A percentile compares a stretch with the other conserved stretches of the same genome.
Conservation (phyloP, 1,140 invertebrate genomes). For the Drosophila mayri region DNA sequence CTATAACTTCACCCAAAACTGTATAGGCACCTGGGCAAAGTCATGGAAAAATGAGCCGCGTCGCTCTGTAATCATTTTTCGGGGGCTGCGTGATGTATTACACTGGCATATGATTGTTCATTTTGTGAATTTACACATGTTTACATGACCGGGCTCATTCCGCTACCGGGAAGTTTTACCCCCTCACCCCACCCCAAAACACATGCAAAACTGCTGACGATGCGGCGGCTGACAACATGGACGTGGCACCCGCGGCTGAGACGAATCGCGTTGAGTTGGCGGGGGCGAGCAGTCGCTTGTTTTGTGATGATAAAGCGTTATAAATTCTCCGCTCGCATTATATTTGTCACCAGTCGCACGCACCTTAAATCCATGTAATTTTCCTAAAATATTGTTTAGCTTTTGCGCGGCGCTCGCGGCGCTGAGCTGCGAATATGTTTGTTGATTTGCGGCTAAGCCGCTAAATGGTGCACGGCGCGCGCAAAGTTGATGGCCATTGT, state of each 20-base stretch:
- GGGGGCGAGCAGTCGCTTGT: constrained; percentile 34
- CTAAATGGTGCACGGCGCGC: constrained; percentile 46
- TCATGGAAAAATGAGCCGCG: constrained; percentile 57
- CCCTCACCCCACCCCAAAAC: neutral
- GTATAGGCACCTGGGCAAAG: constrained; percentile 19
- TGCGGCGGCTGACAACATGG: constrained; percentile 12
- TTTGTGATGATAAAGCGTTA: constrained; percentile 76
- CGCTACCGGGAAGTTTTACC: constrained; percentile 1
- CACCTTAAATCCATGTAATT: constrained; percentile 78
- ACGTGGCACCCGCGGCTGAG: neutral
- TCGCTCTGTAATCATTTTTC: constrained; percentile 60
- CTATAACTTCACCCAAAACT: neutral
- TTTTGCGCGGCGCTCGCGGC: constrained; percentile 38
- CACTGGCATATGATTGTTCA: constrained; percentile 78
- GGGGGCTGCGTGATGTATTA: constrained; percentile 74
- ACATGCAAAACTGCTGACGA: constrained; percentile 56
- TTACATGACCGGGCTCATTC: constrained; percentile 55
- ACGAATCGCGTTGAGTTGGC: neutral
- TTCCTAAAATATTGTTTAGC: constrained; percentile 76
- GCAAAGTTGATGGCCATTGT: constrained; percentile 39
- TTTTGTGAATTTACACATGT: constrained; percentile 80
- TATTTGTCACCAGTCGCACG: constrained; percentile 56
- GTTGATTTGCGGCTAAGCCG: constrained; percentile 75
- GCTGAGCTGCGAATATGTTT: constrained; percentile 51
- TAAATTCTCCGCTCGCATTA: constrained; percentile 68